phyloP scores from a whole-genome alignment of 1,140 invertebrate species.

The Bombus haemorrhoidalis region DNA sequence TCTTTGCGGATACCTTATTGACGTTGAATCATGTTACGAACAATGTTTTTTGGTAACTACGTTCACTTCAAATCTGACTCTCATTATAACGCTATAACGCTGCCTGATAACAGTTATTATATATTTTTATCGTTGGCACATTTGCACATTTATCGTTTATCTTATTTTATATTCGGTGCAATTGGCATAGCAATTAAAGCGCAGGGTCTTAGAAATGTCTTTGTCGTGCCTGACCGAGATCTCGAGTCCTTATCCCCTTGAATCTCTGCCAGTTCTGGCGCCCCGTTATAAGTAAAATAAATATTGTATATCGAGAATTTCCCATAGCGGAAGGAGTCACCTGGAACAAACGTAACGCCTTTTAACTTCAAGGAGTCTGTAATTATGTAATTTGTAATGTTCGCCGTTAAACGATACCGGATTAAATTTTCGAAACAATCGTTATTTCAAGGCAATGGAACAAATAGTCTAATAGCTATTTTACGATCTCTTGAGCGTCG shows the following conservation, averaged over 20 bases:
- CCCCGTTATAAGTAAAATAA: no score
- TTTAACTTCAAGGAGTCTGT: neutral
- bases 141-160: no score
- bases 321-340: neutral
- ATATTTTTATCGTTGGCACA: no score
- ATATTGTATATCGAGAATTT: neutral
- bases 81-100: no score
- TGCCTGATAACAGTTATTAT: no score
- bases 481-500: neutral
- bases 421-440: conserved; percentile 12
- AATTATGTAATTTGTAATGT: neutral
- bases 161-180: no score
- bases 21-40: no score
- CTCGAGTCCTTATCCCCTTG: neutral
- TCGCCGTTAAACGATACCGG: neutral
- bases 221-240: neutral
- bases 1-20: no score
- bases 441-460: neutral
- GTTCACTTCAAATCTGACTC: no score
- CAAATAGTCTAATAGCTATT: neutral
- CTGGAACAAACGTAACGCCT: neutral
- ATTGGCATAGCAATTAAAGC: no score
- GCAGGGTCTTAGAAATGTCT: no score
- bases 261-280: neutral
- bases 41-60: no score